Conservation (phyloP, 2,113 vertebrate genomes). For the Pseudorasbora parva region DNA sequence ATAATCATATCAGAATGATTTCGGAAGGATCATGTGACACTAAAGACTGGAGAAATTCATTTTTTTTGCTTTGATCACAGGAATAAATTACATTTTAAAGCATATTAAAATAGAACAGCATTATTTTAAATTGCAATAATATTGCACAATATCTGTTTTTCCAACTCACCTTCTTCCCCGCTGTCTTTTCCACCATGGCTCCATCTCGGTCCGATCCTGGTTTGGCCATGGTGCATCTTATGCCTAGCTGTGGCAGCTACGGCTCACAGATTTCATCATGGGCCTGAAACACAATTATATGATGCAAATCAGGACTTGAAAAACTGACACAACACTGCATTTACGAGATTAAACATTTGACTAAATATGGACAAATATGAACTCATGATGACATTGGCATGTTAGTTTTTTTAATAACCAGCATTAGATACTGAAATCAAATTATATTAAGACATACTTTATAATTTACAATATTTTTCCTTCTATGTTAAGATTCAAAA, state of each 20-base stretch:
- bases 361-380: not conserved
- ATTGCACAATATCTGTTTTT: no score
- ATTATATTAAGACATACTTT: not conserved
- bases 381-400: not conserved
- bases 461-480: no score
- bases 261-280: conserved; percentile 87
- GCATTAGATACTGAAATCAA: not conserved
- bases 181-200: conserved; percentile 97
- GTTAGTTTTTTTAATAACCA: not conserved
- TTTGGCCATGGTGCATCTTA: conserved; percentile 96
- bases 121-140: no score
- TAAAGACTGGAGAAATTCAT: no score
- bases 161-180: conserved; percentile 90
- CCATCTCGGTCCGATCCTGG: conserved; percentile 93
- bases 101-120: no score
- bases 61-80: no score
- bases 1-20: no score
- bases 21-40: no score
- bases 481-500: no score
- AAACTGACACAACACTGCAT: no score
- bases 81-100: no score
- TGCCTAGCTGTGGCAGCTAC: conserved; percentile 86
- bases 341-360: not conserved
- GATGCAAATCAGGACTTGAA: not conserved
- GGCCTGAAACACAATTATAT: conserved; percentile 77